Conservation (phyloP, 2,888 invertebrate species). For the Dyspetes luteomarginatus region DNA sequence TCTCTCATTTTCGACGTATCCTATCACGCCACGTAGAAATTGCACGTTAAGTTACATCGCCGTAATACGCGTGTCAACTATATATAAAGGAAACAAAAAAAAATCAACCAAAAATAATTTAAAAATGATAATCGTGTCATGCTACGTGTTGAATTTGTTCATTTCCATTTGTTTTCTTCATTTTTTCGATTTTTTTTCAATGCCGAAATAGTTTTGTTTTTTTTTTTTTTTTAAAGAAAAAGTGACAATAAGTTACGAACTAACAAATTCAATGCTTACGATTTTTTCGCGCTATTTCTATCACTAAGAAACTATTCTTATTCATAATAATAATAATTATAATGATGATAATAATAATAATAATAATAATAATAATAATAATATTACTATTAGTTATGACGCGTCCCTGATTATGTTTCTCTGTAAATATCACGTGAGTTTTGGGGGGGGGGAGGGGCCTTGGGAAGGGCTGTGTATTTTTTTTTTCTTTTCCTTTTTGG, state of each 20-base stretch:
- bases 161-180: no score
- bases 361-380: constrained; percentile 24
- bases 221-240: not conserved
- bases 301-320: constrained; percentile 57
- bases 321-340: constrained; percentile 27
- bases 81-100: constrained; percentile 13
- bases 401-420: constrained; percentile 81
- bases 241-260: constrained; percentile 58
- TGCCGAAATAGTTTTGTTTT: no score
- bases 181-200: not conserved
- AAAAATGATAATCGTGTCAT: constrained; percentile 41
- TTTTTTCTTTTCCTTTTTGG: constrained; percentile 27
- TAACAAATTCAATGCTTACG: constrained; percentile 57
- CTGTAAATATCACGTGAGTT: constrained; percentile 80
- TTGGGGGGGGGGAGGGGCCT: constrained; percentile 7
- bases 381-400: constrained; percentile 72
- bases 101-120: constrained; percentile 42
- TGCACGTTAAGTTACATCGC: constrained; percentile 64
- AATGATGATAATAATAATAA: not conserved
- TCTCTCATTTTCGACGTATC: constrained; percentile 24
- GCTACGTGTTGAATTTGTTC: no score
- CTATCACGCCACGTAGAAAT: constrained; percentile 57
- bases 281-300: constrained; percentile 45
- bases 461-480: constrained; percentile 48
- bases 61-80: constrained; percentile 53